Evolutionary conservation across 2,797 vertebrate genomes (phyloP).

Genomic region (Brachyalestes nurse): DNA sequence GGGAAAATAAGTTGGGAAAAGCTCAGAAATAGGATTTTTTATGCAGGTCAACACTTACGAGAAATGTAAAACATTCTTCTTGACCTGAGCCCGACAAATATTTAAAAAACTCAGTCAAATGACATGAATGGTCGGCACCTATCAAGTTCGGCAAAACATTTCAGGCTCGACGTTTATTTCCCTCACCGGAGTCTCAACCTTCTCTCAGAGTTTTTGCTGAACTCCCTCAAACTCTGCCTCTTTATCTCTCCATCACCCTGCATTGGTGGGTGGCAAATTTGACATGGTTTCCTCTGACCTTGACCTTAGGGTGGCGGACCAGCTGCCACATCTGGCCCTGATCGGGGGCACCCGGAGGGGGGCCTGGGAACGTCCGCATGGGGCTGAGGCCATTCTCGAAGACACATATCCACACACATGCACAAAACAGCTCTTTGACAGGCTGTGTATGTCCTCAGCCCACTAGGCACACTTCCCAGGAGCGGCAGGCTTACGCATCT

Average conservation of each 20-base stretch:
- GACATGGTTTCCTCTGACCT: conserved; percentile 81
- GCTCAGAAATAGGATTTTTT: too few species aligned
- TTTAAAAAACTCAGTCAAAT: neutral
- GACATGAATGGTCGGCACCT: neutral
- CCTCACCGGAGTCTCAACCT: neutral
- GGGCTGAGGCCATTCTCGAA: conserved; percentile 43
- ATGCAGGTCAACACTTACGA: neutral
- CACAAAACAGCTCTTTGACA: conserved; percentile 65
- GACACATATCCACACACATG: conserved; percentile 65
- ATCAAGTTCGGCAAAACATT: neutral
- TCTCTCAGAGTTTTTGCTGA: neutral
- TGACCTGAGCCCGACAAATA: neutral
- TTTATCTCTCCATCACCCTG: conserved; percentile 33
- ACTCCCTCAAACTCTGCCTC: conserved; percentile 19
- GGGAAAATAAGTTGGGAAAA: too few species aligned
- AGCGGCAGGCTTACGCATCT: conserved; percentile 68
- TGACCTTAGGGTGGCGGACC: conserved; percentile 76
- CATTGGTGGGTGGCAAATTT: conserved; percentile 76
- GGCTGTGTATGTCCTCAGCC: conserved; percentile 51
- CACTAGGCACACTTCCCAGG: conserved; percentile 65
- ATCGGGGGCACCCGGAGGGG: conserved; percentile 72
- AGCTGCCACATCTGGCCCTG: conserved; percentile 81
- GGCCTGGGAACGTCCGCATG: conserved; percentile 39
- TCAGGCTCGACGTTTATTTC: neutral
- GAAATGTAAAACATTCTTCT: neutral